Conservation (phyloP, 2,113 vertebrate species). For the Sphaerodactylus townsendi region DNA sequence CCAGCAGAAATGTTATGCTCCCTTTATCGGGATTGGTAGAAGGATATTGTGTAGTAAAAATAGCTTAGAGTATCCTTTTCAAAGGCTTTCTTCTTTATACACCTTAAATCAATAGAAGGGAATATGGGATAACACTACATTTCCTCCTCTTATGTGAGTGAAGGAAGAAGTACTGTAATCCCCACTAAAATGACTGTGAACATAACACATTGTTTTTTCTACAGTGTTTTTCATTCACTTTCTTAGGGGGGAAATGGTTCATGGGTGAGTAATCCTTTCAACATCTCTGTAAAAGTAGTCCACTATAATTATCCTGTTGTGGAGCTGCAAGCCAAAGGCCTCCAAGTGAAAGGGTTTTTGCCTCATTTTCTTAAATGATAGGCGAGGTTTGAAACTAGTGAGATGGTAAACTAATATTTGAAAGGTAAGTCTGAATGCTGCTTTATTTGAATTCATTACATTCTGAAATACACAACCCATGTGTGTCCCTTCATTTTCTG, state of each 20-base stretch:
- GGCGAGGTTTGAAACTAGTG: background rate
- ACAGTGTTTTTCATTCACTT: background rate
- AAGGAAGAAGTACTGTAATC: background rate
- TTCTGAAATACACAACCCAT: constrained; percentile 59
- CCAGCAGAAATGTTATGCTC: background rate
- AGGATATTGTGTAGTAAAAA: background rate
- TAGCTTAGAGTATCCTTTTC: background rate
- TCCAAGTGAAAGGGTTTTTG: background rate
- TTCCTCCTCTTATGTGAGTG: background rate
- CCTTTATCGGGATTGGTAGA: no score
- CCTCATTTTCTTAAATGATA: background rate
- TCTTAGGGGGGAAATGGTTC: background rate
- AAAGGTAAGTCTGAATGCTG: background rate
- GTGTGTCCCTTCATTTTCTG: constrained; percentile 53
- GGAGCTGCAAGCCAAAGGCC: background rate
- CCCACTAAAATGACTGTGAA: background rate
- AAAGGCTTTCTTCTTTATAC: background rate
- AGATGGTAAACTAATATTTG: background rate
- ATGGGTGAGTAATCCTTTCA: background rate
- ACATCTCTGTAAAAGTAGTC: background rate
- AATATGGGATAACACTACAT: background rate
- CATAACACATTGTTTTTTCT: background rate
- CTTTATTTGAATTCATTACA: constrained; percentile 33
- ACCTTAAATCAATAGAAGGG: no score
- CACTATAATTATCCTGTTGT: background rate